phyloP scores from a whole-genome alignment of 2,888 invertebrate genomes.

The Biston stratarius region DNA sequence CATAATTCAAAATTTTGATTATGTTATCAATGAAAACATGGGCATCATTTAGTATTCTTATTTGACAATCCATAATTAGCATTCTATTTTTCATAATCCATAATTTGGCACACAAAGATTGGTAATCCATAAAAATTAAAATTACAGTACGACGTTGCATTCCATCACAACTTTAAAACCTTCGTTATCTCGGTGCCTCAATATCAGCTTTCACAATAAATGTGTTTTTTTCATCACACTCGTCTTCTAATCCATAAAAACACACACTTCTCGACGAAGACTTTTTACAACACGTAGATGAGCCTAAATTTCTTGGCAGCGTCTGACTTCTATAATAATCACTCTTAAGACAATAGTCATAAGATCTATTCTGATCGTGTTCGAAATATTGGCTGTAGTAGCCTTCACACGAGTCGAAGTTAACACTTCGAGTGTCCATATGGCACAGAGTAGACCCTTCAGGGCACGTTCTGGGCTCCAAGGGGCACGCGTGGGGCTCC shows the following conservation, averaged over 20 bases:
- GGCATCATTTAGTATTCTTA: too few species aligned
- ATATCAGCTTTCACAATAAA: constrained; percentile 74
- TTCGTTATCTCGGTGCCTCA: constrained; percentile 77
- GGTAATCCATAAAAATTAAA: not conserved
- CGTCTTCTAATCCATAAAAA: constrained; percentile 69
- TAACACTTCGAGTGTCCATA: constrained; percentile 66
- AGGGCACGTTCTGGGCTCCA: constrained; percentile 54
- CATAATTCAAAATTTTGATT: too few species aligned
- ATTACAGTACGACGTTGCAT: not conserved
- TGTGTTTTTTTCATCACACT: constrained; percentile 56
- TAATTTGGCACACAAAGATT: not conserved
- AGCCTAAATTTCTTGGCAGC: constrained; percentile 75
- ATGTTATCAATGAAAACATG: too few species aligned
- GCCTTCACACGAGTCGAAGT: constrained; percentile 70
- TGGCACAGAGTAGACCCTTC: constrained; percentile 70
- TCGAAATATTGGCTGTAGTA: constrained; percentile 77
- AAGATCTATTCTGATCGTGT: constrained; percentile 62
- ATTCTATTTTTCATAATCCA: not conserved
- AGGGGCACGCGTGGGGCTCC: constrained; percentile 57
- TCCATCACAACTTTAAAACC: constrained; percentile 44
- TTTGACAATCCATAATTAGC: not conserved
- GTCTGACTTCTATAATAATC: constrained; percentile 72
- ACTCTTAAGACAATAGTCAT: constrained; percentile 80
- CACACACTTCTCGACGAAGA: constrained; percentile 68
- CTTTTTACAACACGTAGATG: constrained; percentile 65